Evolutionary conservation across 2,113 vertebrate species (phyloP), one percentile per base, ranked within the genome.

Genomic region (Solea senegalensis): DNA sequence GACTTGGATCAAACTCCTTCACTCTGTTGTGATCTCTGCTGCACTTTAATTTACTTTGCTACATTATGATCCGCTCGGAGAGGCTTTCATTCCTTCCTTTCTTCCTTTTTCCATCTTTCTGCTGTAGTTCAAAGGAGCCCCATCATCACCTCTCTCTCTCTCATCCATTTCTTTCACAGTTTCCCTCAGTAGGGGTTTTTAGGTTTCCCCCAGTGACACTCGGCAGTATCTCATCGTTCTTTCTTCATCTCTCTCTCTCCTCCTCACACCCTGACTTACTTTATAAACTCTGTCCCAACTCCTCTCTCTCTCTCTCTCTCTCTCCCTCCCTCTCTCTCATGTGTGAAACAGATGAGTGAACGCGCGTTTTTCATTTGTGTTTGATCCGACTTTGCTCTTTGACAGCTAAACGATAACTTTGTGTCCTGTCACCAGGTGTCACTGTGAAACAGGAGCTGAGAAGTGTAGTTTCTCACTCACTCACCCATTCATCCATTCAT

Each of bases 1-100:
- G 74, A 41, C 60, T 72, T 62, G 64, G 76, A 87, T 88, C 88
- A 91, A 86, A 60, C 82, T 62, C 65, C 53, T 46, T 78, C 62
- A 68, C 16, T 60, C 69, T 54, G 63, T 76, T 74, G 74, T 69
- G 82, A 83, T 89, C 58, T 59, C 65, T 68, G 28, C 16, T 0
- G 78, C 21, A 21, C 82, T 89, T 85, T 82, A 82, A 87, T 87
- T 70, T 79, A 45, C 68, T 48, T 58, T 27, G 63, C 74, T 71
- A 15, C 65, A 15, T 69, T 49, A 56, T 71, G 69, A 73, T 82
- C 51, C 54, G 26, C 21, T 77, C 69, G 44, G 46, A 70, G 59
- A 78, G 34, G n/a, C 67, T 65, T 51, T 49, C 60, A 50, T 46
- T 46, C 40, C 57, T 58, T 46, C 26, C 43, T 8, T n/a, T 52